These are phyloP conservation scores for Petroica traversi DNA, from an alignment of 2,113 vertebrate species.

Conservation along the genomic window DNA sequence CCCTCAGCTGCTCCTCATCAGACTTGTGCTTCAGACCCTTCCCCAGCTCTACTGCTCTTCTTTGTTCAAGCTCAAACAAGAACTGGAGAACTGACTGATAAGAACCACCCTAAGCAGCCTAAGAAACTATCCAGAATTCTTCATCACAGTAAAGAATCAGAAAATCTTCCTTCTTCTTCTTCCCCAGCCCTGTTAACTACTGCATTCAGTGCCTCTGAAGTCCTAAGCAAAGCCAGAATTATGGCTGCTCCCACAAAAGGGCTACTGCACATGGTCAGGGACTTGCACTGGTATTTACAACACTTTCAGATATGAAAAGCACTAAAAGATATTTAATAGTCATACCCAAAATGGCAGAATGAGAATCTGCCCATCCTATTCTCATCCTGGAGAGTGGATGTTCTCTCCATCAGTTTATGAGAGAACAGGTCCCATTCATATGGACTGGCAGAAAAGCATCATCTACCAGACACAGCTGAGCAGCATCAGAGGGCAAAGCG, in stretches of 20 bases:
- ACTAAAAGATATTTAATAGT: not conserved
- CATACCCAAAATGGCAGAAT: not conserved
- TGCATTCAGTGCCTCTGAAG: not conserved
- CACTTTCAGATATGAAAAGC: not conserved
- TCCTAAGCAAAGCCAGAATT: not conserved
- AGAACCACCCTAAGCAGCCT: not conserved
- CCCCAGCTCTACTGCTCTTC: not conserved
- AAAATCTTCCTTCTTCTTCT: not conserved
- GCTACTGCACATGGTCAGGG: accelerated
- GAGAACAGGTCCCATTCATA: not conserved
- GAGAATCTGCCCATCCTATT: not conserved
- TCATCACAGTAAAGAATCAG: not conserved
- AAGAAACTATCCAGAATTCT: not conserved
- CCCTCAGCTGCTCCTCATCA: not conserved
- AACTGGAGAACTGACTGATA: not conserved
- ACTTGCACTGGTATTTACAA: not conserved
- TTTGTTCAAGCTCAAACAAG: not conserved
- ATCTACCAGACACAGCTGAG: accelerated
- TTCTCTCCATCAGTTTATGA: not conserved
- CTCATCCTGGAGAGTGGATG: not conserved
- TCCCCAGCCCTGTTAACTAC: not conserved
- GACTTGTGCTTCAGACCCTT: not conserved
- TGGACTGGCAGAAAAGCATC: not conserved
- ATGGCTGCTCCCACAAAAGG: not conserved
- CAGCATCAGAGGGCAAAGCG: not conserved